Evolutionary conservation across 2,113 vertebrate genomes (phyloP), one percentile per base, ranked within the genome.

Genomic region (Mixornis gularis): DNA sequence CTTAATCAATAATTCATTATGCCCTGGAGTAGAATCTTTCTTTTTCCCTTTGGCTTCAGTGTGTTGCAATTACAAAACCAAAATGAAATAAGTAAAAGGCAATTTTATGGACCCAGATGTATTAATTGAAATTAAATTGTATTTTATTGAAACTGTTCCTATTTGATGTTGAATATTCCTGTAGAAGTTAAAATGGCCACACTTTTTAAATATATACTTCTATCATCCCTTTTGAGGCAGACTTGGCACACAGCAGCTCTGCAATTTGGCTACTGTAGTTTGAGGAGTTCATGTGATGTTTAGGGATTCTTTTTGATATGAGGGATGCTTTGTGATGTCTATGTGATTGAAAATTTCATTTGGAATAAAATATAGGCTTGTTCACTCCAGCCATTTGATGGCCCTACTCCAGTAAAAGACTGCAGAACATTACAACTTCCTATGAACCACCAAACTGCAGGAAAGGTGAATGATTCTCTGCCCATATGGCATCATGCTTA

Each of bases 1-100:
- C 44, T 92, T 93, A 88, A 94, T 93, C 78, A 95, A 93, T 96
- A 95, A 94, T 93, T 92, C 86, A 85, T 94, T 95, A 87, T 48
- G 30, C 24, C 60, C 49, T 71, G n/a, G 26, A 91, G 90, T 43
- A 17, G 46, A 93, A n/a, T 44, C 36, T 27, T 26, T 49, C 85
- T 74, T 85, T 41, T 36, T 7, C 34, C 43, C 32, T 84, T 73
- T 85, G 26, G 29, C 60, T 86, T 53, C 12, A 58, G 62, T 78
- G 72, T 81, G 43, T 59, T 86, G 62, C 80, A 60, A 90, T 90
- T 87, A 69, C 32, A 46, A 79, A 94, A 85, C 3, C 58, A 89
- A 92, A 94, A 82, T 59, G 5, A 86, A 95, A 49, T 62, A 87
- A 93, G 30, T 44, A 82, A 88, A 92, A 68, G 22, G 18, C 15